Conservation (phyloP, 2,888 invertebrate genomes). For the Campopleginae sp. region DNA sequence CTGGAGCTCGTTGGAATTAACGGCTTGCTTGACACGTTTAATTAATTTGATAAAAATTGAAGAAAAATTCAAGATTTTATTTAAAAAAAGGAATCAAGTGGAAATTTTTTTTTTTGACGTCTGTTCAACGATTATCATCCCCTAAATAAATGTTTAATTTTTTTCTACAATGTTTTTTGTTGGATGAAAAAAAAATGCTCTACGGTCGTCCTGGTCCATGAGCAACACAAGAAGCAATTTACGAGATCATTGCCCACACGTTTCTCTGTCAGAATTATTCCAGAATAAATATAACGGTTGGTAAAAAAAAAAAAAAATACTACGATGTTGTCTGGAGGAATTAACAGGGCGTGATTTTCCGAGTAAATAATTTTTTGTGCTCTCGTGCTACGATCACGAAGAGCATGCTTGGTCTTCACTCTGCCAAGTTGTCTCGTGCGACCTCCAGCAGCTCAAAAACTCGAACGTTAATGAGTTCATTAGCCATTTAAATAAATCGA, state of each 20-base stretch:
- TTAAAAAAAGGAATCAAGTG: not conserved
- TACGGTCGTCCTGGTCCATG: not conserved
- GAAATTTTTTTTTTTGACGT: not conserved
- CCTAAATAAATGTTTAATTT: not conserved
- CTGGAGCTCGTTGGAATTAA: slow-evolving; percentile 79
- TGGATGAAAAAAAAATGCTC: not conserved
- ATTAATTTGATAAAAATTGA: slow-evolving; percentile 39
- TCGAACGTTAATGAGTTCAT: not conserved
- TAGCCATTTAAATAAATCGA: not conserved
- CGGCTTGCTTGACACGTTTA: slow-evolving; percentile 72
- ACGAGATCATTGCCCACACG: slow-evolving; percentile 21
- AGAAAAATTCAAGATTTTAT: not conserved
- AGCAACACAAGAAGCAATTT: slow-evolving; percentile 1
- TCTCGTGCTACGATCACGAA: slow-evolving; percentile 34
- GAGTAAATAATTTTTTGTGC: slow-evolving; percentile 26
- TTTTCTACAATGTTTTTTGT: not conserved
- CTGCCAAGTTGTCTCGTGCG: slow-evolving; percentile 2
- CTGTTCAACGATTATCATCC: not conserved
- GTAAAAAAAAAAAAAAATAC: not conserved
- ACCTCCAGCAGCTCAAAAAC: slow-evolving; percentile 7
- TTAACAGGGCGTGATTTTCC: slow-evolving; percentile 48
- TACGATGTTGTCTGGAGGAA: slow-evolving; percentile 56
- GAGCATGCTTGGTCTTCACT: slow-evolving; percentile 30
- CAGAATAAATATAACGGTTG: slow-evolving; percentile 59
- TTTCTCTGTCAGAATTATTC: slow-evolving; percentile 27